Base-by-base conservation (phyloP, 2,888 invertebrate species). In the Plusia festucae region DNA sequence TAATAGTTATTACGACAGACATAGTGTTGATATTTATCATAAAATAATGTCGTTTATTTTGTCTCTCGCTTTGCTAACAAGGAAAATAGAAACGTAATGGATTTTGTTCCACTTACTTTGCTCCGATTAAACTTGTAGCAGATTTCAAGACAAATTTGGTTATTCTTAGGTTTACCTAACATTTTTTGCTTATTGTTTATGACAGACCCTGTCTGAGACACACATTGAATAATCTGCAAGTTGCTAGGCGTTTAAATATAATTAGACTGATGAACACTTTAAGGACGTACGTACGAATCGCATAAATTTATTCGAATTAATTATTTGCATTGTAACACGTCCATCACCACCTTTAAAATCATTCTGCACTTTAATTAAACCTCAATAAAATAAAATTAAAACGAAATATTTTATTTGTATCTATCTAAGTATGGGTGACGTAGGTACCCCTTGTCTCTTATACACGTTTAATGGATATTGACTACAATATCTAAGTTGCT, bases 341-440 rank as follows among this genome's bases (percentile, higher is more conserved):
- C 58, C 59, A 52, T 65, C 78, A 76, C 67, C 79, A 71, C 60
- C 60, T 62, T 62, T 51, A 57, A 27, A 57, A 8, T 56, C 55
- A 65, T 52, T 52, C 34, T 66, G 40, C 57, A 4, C 54, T 56
- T 46, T 1, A 11, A 59, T 52, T 51, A 57, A 63, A 40, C 16
- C 44, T 61, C 49, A 58, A 30, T 57, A 22, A 59, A 70, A 65
- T 53, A 65, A 65, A 40, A 64, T 57, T 46, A 60, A 63, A 68
- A 49, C 51, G 59, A 60, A 56, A 4, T 51, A 63, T 65, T 64
- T 9, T 65, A 69, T 77, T 70, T 67, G 49, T 65, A 65, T 69
- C 65, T 79, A 76, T 76, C 76, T 81, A 78, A 68, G 59, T 68
- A 73, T 63, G 49, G 63, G 22, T 15, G 44, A 20, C 52, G 8